phyloP scores from a whole-genome alignment of 1,140 invertebrate genomes.

The Tachypleus tridentatus region DNA sequence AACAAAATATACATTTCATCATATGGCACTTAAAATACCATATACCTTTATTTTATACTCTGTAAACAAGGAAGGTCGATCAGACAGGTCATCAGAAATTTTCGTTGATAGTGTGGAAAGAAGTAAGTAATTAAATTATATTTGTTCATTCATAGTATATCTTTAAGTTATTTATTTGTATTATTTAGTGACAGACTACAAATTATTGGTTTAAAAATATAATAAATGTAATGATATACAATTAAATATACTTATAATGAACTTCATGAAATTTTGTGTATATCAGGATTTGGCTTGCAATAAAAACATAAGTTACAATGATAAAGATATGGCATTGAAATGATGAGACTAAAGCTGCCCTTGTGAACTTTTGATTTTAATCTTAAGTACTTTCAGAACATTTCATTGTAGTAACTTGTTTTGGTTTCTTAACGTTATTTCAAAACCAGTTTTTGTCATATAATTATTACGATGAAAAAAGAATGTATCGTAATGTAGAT shows the following conservation, averaged over 20 bases:
- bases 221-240: not conserved
- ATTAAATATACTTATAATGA: not conserved
- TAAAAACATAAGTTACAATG: not conserved
- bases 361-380: too few relatives aligned
- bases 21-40: not conserved
- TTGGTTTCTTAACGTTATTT: too few relatives aligned
- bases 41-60: slow-evolving; percentile 15
- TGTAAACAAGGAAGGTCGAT: slow-evolving; percentile 15
- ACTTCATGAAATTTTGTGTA: not conserved
- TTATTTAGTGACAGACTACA: not conserved
- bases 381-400: too few relatives aligned
- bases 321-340: too few relatives aligned
- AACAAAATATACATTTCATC: too few relatives aligned
- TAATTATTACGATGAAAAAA: too few relatives aligned
- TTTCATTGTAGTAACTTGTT: too few relatives aligned
- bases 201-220: not conserved
- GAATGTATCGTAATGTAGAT: too few relatives aligned
- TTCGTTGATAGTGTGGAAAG: slow-evolving; percentile 10
- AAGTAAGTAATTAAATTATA: slow-evolving; percentile 10
- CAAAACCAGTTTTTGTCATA: too few relatives aligned
- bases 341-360: too few relatives aligned
- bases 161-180: not conserved
- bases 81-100: slow-evolving; percentile 8
- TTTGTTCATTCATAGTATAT: not conserved
- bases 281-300: not conserved